Base-by-base conservation (phyloP, 2,888 invertebrate species). In the Agonopterix arenella region DNA sequence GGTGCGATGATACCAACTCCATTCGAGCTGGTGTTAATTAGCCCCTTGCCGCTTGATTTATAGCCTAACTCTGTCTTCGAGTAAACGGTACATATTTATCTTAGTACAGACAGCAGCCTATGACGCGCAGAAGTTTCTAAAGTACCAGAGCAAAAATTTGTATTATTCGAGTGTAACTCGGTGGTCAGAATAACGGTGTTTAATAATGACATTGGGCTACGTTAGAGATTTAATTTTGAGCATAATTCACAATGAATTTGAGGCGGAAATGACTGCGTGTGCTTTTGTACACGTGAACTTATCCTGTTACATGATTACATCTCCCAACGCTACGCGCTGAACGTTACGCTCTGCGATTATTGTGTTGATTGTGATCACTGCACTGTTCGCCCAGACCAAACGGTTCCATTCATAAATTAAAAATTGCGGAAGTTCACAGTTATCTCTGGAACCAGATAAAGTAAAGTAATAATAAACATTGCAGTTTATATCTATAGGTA, bases 291-390 rank as follows among this genome's bases (percentile, higher is more conserved):
- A 59, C 60, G 57, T 57, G 55, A 61, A 59, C 58, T 69, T 71
- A 72, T 71, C 70, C 65, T 58, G 71, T 70, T 69, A 76, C 74
- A 84, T 80, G 78, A 71, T 70, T 69, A 76, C 74, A 84, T 80
- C 78, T 80, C 68, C 68, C 70, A 67, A 11, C 11, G 43, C 11
- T 0, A 4, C 4, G 8, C 76, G 69, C 72, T 28, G 28, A 28
- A 28, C 71, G 81, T 79, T 76, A 84, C 73, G 84, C 75, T 65
- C 61, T 59, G 72, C 64, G 62, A 62, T 55, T 56, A 54, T 59
- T 18, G 8, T 11, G 11, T 50, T 54, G 59, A 56, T 59, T 63
- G 62, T 70, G 70, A 68, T 76, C 65, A 71, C 57, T 61, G 66
- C 58, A 71, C 57, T 61, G 66, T 58, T 64, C 70, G 62, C 52